Percentiles rank a stretch among this genome's conserved stretches.
phyloP scores from a whole-genome alignment of 1,140 invertebrate genomes.

The Armadillidium nasatum region DNA sequence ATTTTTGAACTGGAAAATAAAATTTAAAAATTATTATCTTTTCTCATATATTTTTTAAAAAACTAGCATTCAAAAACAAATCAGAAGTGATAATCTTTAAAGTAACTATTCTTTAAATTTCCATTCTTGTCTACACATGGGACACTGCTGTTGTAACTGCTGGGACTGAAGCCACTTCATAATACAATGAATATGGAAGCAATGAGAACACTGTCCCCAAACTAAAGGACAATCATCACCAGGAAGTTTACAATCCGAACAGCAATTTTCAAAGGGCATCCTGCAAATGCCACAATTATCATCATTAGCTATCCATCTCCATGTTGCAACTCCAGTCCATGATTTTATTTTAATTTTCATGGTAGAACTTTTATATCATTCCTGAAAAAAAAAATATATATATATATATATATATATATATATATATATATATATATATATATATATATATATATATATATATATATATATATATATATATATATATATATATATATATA shows the following conservation, averaged over 20 bases:
- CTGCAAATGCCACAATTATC: slow-evolving; percentile 99
- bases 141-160: slow-evolving; percentile 90
- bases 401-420: slow-evolving; percentile 5
- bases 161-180: slow-evolving; percentile 98
- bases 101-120: slow-evolving; percentile 77
- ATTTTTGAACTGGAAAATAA: too few relatives aligned
- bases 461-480: slow-evolving; percentile 12
- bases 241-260: slow-evolving; percentile 95
- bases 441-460: slow-evolving; percentile 10
- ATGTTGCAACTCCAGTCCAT: slow-evolving; percentile 93
- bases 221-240: slow-evolving; percentile 98
- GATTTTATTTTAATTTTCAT: slow-evolving; percentile 53
- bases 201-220: slow-evolving; percentile 97
- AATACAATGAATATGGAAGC: slow-evolving; percentile 99
- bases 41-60: too few relatives aligned
- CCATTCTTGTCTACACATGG: slow-evolving; percentile 99
- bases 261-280: slow-evolving; percentile 97
- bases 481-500: too few relatives aligned
- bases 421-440: slow-evolving; percentile 15
- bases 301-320: slow-evolving; percentile 93
- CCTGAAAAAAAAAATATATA: background rate
- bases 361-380: slow-evolving; percentile 47
- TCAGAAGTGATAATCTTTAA: too few relatives aligned
- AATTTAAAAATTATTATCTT: too few relatives aligned
- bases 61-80: too few relatives aligned